Conservation (phyloP, 2,797 vertebrate species). For the Danio aesculapii region DNA sequence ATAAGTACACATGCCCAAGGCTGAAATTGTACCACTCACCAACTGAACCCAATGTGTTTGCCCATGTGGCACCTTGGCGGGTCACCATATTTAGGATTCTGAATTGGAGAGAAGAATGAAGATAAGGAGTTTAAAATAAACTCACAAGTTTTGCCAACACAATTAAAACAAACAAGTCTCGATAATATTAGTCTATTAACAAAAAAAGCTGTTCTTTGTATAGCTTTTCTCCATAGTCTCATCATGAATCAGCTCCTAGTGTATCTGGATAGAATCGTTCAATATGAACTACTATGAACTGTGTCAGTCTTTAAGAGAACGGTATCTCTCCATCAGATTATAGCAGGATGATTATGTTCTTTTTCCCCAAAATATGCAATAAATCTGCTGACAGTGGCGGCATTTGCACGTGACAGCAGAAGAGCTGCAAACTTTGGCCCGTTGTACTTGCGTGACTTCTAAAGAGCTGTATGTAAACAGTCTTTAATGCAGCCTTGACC, state of each 20-base stretch:
- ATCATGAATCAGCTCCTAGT: not conserved
- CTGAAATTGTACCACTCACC: slow-evolving; percentile 80
- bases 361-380: not conserved
- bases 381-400: not conserved
- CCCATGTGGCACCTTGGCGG: slow-evolving; percentile 93
- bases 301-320: not conserved
- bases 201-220: not conserved
- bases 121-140: slow-evolving; percentile 5
- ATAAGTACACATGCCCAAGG: too few species aligned
- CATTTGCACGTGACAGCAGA: not conserved
- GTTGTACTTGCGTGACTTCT: not conserved
- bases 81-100: slow-evolving; percentile 98
- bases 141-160: not conserved
- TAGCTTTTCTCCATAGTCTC: not conserved
- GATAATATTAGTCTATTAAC: not conserved
- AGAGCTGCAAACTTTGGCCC: slow-evolving; percentile 36
- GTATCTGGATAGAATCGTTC: not conserved
- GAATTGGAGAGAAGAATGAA: slow-evolving; percentile 29
- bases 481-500: slow-evolving; percentile 11
- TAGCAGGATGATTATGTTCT: not conserved
- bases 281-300: not conserved
- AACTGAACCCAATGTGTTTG: slow-evolving; percentile 93
- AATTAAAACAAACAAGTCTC: not conserved
- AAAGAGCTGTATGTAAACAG: slow-evolving; percentile 1
- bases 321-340: not conserved